Conservation (phyloP, 2,113 vertebrate genomes). For the Calidris pygmaea region DNA sequence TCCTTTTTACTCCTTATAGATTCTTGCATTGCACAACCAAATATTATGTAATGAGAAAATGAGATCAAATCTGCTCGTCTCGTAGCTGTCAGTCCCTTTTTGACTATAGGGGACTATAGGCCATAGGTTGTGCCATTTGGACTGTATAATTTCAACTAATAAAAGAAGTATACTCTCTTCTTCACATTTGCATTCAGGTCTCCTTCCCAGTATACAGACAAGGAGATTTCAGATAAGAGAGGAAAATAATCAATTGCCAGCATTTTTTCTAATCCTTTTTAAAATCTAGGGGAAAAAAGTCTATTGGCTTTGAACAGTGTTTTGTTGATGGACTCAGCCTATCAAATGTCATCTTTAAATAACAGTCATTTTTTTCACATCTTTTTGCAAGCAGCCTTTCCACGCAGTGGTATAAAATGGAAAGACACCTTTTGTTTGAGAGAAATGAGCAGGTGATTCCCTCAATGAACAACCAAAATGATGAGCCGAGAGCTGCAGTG, state of each 20-base stretch:
- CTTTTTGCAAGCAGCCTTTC: background rate
- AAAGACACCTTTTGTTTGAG: background rate
- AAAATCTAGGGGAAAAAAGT: background rate
- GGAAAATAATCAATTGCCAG: background rate
- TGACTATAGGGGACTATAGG: background rate
- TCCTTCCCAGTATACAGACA: background rate
- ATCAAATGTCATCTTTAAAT: background rate
- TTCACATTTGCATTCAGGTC: background rate
- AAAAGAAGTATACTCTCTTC: background rate
- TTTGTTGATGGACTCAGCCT: background rate
- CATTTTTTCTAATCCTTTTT: background rate
- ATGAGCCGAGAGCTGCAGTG: background rate
- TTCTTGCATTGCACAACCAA: background rate
- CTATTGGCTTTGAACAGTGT: background rate
- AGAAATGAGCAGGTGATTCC: background rate
- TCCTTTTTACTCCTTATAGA: background rate
- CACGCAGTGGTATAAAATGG: background rate
- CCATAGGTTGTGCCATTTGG: background rate
- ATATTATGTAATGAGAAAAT: slow-evolving; percentile 2
- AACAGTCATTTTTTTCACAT: background rate
- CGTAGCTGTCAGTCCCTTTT: background rate
- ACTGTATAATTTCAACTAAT: background rate
- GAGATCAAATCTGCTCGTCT: background rate
- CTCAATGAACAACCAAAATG: background rate
- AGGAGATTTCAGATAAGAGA: background rate